phyloP scores from a whole-genome alignment of 64 coral and sea anemone genomes.

The Dendrophyllia cribrosa region DNA sequence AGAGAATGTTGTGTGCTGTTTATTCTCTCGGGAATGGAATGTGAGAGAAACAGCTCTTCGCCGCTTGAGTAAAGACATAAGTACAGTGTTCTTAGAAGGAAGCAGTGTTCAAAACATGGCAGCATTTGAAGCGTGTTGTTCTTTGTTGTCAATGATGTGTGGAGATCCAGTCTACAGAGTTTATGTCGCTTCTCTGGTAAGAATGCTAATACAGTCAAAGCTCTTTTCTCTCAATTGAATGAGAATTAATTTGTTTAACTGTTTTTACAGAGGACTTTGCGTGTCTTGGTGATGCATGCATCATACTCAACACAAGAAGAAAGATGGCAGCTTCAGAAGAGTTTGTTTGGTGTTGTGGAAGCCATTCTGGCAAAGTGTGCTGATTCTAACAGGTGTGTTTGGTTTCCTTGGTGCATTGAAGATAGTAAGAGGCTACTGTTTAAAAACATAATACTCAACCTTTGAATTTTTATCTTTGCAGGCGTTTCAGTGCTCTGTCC shows the following conservation, averaged over 20 bases:
- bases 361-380: conserved; percentile 94
- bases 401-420: neutral
- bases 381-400: conserved; percentile 87
- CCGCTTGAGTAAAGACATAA: conserved; percentile 89
- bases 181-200: conserved; percentile 92
- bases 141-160: conserved; percentile 94
- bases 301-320: conserved; percentile 74
- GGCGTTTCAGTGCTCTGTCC: conserved; percentile 92
- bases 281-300: conserved; percentile 82
- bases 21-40: conserved; percentile 97
- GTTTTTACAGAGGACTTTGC: conserved; percentile 81
- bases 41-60: conserved; percentile 89
- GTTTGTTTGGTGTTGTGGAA: conserved; percentile 86
- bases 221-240: too few relatives aligned
- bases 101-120: conserved; percentile 24
- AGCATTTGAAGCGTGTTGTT: conserved; percentile 81
- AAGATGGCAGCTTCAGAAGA: conserved; percentile 75
- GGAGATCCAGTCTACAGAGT: conserved; percentile 95
- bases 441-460: too few relatives aligned
- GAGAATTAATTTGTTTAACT: neutral
- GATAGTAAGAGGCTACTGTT: neutral
- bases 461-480: conserved; percentile 17
- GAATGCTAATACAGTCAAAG: neutral
- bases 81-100: conserved; percentile 35
- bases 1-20: conserved; percentile 91